Base-by-base conservation (phyloP, 2,113 vertebrate species). In the Neodontobutis hainanensis region DNA sequence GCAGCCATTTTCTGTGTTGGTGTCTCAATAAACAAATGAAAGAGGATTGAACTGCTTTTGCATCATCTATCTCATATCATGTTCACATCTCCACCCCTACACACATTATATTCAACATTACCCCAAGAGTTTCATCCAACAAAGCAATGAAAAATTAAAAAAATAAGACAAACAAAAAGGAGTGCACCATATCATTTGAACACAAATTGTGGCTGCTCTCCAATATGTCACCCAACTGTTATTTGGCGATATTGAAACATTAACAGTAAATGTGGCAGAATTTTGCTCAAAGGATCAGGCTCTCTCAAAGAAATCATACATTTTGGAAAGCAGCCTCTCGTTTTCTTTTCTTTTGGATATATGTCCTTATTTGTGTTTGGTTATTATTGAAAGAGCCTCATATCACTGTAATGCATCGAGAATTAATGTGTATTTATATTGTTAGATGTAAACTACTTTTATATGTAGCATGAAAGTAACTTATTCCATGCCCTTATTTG, bases 371-470 rank as follows among this genome's bases (percentile, higher is more conserved):
- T 88, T 92, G 64, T 86, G 84, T 92, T 87, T 75, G 65, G 73
- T 83, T 90, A 88, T 87, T 69, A 66, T 77, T 56, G 78, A 90
- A 93, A 94, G 92, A 94, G 92, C 91, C 92, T 93, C 92, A 92
- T 90, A 88, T 91, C 87, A 87, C 61, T 74, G 52, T 40, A 59
- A 58, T 61, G 14, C 40, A 8, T 69, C 62, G n/a, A 65, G 40
- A 45, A 51, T 56, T 19, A 7, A 10, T 35, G 11, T 11, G 7
- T 5, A n/a, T 48, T 38, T 44, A 48, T 34, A 0, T 27, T 27
- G 12, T 45, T 48, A 64, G 40, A 40, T 36, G 46, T 42, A 44
- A 58, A 6, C 6, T 34, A 36, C 6, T 35, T 14, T n/a, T 55
- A 5, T 35, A 12, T 53, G 51, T 11, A 14, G 11, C 14, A 53